Evolutionary conservation across 2,113 vertebrate genomes (phyloP).

Genomic region (Mugil cephalus): DNA sequence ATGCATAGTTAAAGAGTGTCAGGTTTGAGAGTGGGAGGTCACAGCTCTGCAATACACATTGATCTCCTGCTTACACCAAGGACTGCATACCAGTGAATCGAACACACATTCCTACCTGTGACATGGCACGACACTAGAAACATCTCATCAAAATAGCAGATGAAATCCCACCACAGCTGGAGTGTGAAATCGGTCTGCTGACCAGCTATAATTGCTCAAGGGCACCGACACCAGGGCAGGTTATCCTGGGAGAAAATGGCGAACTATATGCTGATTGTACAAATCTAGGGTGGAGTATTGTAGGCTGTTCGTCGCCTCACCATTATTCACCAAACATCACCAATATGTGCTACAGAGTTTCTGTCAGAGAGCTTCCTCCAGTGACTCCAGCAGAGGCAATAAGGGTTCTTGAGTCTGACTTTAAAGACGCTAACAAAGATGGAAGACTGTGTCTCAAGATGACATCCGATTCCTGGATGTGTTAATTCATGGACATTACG

Average conservation of each 20-base stretch:
- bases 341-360: not conserved
- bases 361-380: constrained; percentile 12
- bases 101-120: too few species aligned
- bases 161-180: too few species aligned
- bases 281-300: constrained; percentile 20
- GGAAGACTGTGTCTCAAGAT: not conserved
- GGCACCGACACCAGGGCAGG: not conserved
- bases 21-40: not conserved
- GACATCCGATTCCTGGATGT: constrained; percentile 9
- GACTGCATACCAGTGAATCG: too few species aligned
- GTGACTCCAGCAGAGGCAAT: constrained; percentile 8
- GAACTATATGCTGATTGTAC: constrained; percentile 13
- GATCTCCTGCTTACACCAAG: constrained; percentile 5
- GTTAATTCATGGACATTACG: constrained; percentile 1
- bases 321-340: not conserved
- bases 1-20: not conserved
- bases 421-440: not conserved
- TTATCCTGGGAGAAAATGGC: not conserved
- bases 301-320: not conserved
- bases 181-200: too few species aligned
- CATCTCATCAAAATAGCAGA: too few species aligned
- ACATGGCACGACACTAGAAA: too few species aligned
- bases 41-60: not conserved
- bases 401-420: not conserved
- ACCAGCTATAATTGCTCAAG: too few species aligned